Percentiles rank a stretch among this genome's conserved stretches.
phyloP scores from a whole-genome alignment of 2,113 vertebrate genomes.

The Alces alces region DNA sequence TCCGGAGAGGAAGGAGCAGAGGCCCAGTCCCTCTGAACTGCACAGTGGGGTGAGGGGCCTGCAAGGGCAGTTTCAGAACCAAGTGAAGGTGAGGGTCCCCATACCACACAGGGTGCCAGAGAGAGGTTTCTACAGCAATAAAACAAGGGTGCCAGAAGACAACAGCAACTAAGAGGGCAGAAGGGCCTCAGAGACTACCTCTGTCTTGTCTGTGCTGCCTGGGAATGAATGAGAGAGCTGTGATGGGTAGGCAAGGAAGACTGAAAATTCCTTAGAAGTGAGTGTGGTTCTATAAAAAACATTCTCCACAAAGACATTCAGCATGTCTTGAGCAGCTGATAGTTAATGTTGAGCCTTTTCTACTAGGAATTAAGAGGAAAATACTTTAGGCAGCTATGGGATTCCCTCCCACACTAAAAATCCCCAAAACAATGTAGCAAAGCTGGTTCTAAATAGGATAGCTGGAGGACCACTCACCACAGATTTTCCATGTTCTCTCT shows the following conservation, averaged over 20 bases:
- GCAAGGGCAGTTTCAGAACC: not conserved
- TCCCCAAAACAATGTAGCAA: not conserved
- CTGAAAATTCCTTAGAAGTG: not conserved
- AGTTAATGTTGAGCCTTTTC: not conserved
- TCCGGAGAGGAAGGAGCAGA: not conserved
- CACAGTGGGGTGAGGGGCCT: not conserved
- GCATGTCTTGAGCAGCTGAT: not conserved
- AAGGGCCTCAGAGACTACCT: not conserved
- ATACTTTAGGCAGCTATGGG: not conserved
- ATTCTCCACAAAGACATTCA: not conserved
- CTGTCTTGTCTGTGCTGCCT: not conserved
- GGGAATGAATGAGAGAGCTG: not conserved
- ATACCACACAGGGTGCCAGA: rapidly evolving
- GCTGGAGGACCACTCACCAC: not conserved
- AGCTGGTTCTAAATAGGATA: not conserved
- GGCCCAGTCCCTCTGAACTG: not conserved
- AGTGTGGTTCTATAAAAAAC: not conserved
- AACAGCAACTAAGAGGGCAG: not conserved
- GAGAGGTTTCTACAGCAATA: not conserved
- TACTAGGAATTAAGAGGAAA: slow-evolving; percentile 26
- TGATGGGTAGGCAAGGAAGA: not conserved
- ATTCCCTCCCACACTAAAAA: not conserved
- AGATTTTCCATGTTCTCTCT: not conserved
- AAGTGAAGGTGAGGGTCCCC: not conserved
- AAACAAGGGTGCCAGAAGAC: not conserved